phyloP scores from a whole-genome alignment of 2,797 vertebrate genomes.

The Chloroceryle inda region DNA sequence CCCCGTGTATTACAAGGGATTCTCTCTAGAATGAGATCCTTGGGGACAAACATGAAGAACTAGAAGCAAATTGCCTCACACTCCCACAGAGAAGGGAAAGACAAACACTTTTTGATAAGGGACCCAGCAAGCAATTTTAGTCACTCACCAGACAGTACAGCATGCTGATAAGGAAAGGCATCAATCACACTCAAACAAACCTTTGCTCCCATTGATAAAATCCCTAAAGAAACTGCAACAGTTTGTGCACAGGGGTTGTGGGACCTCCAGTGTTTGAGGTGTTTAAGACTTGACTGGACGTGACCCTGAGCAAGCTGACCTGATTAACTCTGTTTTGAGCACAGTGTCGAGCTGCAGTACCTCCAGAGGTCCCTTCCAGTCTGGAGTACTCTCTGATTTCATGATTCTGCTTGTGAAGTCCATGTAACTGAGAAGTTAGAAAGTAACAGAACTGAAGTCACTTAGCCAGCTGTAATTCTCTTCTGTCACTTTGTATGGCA shows the following conservation, averaged over 20 bases:
- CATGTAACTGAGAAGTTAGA: not conserved
- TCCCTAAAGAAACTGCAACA: not conserved
- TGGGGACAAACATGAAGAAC: not conserved
- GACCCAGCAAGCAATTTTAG: not conserved
- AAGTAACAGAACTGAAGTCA: not conserved
- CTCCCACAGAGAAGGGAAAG: not conserved
- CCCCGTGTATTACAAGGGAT: not conserved
- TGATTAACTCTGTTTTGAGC: not conserved
- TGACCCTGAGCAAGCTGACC: not conserved
- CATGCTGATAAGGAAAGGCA: not conserved
- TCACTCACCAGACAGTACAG: not conserved
- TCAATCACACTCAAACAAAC: not conserved
- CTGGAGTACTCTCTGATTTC: not conserved
- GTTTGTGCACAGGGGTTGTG: not conserved
- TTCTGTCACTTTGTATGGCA: not conserved
- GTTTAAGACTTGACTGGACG: not conserved
- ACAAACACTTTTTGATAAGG: not conserved
- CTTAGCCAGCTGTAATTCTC: not conserved
- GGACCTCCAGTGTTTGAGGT: not conserved
- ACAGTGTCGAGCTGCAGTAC: not conserved
- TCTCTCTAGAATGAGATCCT: not conserved
- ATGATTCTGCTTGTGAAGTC: not conserved
- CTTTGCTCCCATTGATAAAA: not conserved
- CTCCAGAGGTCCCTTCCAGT: not conserved
- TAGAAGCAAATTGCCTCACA: not conserved